Percentiles rank a stretch among this genome's conserved stretches.
These are phyloP conservation scores for Amblyopsis rosae DNA, from an alignment of 2,113 vertebrate genomes.

Conservation along the genomic window DNA sequence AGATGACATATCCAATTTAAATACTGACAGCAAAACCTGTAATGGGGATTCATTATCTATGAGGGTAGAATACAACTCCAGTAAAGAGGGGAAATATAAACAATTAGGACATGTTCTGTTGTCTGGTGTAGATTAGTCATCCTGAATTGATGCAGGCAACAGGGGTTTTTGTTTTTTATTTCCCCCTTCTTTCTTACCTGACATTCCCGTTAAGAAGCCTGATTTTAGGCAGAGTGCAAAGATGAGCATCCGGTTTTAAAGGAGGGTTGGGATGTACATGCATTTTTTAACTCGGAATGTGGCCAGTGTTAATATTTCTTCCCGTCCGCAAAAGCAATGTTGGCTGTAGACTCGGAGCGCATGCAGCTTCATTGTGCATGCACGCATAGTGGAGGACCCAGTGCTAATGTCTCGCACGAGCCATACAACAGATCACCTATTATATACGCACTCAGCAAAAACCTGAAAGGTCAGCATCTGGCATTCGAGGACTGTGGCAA, in stretches of 20 bases:
- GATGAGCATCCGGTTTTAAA: background rate
- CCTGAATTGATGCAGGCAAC: background rate
- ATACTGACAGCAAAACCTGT: background rate
- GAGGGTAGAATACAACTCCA: conserved; percentile 15
- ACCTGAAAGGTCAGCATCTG: conserved; percentile 22
- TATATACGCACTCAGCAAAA: conserved; percentile 40
- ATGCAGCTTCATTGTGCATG: too few species aligned
- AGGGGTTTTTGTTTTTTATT: background rate
- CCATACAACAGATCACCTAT: conserved; percentile 36
- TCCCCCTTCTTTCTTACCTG: background rate
- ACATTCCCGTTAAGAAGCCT: conserved; percentile 15
- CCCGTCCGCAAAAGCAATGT: too few species aligned
- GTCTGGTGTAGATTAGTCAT: background rate
- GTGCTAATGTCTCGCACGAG: conserved; percentile 20
- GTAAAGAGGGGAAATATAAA: conserved; percentile 7
- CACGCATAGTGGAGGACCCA: background rate
- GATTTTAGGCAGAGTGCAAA: background rate
- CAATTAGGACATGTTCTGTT: background rate
- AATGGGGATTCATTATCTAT: background rate
- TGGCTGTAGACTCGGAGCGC: background rate
- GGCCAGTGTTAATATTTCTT: too few species aligned
- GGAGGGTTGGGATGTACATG: background rate
- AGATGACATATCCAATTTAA: background rate
- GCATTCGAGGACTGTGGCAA: conserved; percentile 13
- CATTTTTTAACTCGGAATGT: too few species aligned